These are phyloP conservation scores for Matsumurasca onukii DNA, from an alignment of 1,140 invertebrate species.

Conservation along the genomic window DNA sequence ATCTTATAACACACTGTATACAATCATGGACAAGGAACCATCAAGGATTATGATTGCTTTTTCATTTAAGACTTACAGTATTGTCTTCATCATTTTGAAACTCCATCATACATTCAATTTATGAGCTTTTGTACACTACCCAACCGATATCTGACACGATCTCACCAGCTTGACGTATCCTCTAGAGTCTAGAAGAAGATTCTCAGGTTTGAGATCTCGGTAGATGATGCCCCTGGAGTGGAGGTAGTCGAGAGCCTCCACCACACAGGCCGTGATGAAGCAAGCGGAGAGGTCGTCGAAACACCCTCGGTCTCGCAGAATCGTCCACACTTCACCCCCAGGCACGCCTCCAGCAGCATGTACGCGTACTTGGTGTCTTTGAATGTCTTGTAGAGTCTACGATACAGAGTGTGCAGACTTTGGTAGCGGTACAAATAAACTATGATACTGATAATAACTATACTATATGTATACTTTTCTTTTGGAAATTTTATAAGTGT, in stretches of 20 bases:
- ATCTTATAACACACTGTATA: constrained; percentile 7
- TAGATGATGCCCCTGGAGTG: constrained; percentile 88
- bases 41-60: neutral
- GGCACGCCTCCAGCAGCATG: constrained; percentile 94
- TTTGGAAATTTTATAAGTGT: too few species aligned
- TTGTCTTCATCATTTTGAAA: too few species aligned
- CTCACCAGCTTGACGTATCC: constrained; percentile 91
- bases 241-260: constrained; percentile 89
- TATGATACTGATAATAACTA: neutral
- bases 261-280: constrained; percentile 89
- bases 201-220: constrained; percentile 94
- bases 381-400: constrained; percentile 89
- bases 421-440: too few species aligned
- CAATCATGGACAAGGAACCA: neutral
- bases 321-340: constrained; percentile 98
- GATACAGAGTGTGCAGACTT: neutral
- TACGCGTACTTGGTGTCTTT: constrained; percentile 95
- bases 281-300: constrained; percentile 84
- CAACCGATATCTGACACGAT: too few species aligned
- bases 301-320: constrained; percentile 72
- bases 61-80: too few species aligned
- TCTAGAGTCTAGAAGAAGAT: constrained; percentile 80
- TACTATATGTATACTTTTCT: neutral
- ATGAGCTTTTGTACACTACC: too few species aligned
- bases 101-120: too few species aligned